Evolutionary conservation across 2,113 vertebrate species (phyloP).

Genomic region (Centropus unirufus): DNA sequence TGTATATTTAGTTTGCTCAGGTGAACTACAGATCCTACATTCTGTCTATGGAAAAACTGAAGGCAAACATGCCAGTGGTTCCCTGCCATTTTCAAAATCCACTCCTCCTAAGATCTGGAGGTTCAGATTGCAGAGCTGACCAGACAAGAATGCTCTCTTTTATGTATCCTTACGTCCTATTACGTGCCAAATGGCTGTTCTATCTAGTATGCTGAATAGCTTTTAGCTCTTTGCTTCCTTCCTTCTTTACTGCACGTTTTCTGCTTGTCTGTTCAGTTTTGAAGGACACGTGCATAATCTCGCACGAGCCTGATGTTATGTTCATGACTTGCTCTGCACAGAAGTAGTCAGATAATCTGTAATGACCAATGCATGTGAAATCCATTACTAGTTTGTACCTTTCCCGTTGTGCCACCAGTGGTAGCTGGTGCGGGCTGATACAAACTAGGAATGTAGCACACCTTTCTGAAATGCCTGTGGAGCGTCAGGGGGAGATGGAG

Average conservation of each 20-base stretch:
- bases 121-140: neutral
- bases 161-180: neutral
- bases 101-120: neutral
- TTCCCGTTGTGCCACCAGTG: neutral
- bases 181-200: neutral
- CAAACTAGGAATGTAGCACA: neutral
- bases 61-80: neutral
- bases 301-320: neutral
- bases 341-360: neutral
- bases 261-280: neutral
- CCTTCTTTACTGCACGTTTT: neutral
- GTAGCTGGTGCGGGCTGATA: neutral
- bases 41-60: neutral
- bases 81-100: neutral
- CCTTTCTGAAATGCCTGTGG: neutral
- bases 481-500: neutral
- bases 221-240: neutral
- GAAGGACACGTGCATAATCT: neutral
- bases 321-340: neutral
- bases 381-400: neutral
- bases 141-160: neutral
- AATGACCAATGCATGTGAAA: neutral
- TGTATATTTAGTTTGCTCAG: neutral
- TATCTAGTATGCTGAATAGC: neutral
- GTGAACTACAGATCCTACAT: neutral